These are phyloP conservation scores for Sinocyclocheilus anshuiensis DNA, from an alignment of 2,113 vertebrate genomes.

Conservation along the genomic window DNA sequence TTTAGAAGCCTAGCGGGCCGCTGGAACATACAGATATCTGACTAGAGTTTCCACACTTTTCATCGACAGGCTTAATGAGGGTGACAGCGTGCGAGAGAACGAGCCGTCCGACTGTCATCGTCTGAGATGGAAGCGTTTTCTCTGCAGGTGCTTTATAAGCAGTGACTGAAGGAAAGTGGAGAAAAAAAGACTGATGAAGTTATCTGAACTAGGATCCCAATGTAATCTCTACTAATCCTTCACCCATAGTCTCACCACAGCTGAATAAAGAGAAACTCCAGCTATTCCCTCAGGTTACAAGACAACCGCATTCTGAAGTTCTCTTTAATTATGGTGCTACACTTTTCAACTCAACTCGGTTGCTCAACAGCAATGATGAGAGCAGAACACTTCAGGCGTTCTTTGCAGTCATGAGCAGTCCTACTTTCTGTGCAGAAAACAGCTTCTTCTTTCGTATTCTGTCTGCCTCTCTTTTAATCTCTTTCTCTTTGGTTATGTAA, in stretches of 20 bases:
- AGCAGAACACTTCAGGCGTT: constrained; percentile 6
- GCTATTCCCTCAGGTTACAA: constrained; percentile 12
- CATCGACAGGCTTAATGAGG: constrained; percentile 51
- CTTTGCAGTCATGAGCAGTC: not conserved
- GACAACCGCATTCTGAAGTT: constrained; percentile 20
- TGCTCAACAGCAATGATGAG: constrained; percentile 27
- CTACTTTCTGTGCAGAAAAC: constrained; percentile 34
- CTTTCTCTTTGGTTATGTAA: constrained; percentile 19
- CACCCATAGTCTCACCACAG: constrained; percentile 54
- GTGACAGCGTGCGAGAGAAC: constrained; percentile 44
- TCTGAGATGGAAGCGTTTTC: constrained; percentile 39
- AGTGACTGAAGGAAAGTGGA: not conserved
- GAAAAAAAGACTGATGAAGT: constrained; percentile 29
- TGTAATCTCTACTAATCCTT: constrained; percentile 72
- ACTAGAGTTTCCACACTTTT: constrained; percentile 39
- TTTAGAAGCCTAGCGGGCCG: constrained; percentile 16
- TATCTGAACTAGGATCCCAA: constrained; percentile 64
- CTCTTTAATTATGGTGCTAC: constrained; percentile 43
- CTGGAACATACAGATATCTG: constrained; percentile 46
- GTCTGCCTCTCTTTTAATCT: constrained; percentile 27
- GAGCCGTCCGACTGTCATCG: constrained; percentile 45
- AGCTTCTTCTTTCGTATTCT: constrained; percentile 16
- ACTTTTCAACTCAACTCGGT: constrained; percentile 46
- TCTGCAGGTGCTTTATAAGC: constrained; percentile 42
- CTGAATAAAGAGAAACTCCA: constrained; percentile 38